Evolutionary conservation across 2,113 vertebrate species (phyloP).

Genomic region (Tor tambroides): DNA sequence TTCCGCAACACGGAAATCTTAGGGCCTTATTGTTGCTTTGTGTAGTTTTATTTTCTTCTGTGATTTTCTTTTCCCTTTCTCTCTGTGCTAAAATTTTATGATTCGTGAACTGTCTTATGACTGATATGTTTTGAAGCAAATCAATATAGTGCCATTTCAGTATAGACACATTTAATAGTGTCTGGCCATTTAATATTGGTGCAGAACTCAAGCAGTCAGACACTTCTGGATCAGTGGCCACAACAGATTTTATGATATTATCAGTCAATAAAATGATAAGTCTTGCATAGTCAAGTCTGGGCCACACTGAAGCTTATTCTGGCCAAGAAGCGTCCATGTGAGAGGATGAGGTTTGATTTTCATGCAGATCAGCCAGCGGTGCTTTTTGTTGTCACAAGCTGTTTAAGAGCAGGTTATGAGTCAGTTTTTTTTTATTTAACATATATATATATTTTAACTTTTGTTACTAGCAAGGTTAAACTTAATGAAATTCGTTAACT

Average conservation of each 20-base stretch:
- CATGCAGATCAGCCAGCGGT: neutral
- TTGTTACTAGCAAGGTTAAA: neutral
- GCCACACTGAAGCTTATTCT: neutral
- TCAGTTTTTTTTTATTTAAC: neutral
- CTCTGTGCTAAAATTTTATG: neutral
- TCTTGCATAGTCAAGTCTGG: neutral
- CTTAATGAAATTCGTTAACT: too few species aligned
- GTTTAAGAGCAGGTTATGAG: too few species aligned
- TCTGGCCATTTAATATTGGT: neutral
- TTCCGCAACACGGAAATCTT: too few species aligned
- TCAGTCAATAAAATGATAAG: neutral
- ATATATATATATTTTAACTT: too few species aligned
- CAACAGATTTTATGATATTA: neutral
- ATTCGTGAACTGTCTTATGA: neutral
- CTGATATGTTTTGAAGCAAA: neutral
- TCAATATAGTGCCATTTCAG: neutral
- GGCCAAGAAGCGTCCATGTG: neutral
- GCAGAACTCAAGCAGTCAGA: neutral
- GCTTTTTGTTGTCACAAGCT: neutral
- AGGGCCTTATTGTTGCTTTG: neutral
- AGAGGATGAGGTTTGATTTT: neutral
- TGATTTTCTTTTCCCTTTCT: neutral
- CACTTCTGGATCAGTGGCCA: neutral
- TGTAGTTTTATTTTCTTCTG: neutral
- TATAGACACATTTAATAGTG: neutral